These are phyloP conservation scores for Andricus curvator DNA, from an alignment of 2,888 invertebrate genomes.

Conservation along the genomic window DNA sequence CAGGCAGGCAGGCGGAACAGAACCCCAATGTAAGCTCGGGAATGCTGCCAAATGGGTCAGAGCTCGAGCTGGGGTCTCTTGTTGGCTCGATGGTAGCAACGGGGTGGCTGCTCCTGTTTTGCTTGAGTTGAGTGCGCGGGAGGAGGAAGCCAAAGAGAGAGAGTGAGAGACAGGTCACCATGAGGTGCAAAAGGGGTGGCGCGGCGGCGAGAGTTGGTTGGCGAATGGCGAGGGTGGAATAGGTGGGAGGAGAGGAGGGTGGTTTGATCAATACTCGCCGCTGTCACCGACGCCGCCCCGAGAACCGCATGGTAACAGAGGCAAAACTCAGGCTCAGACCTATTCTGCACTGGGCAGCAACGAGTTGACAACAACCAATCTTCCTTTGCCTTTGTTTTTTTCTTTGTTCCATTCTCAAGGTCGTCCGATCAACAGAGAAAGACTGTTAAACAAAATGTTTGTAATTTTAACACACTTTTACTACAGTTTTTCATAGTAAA, in stretches of 20 bases:
- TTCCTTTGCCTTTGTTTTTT: constrained; percentile 1
- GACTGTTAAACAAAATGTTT: no score
- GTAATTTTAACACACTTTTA: no score
- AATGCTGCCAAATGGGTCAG: constrained; percentile 76
- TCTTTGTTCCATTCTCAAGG: neutral
- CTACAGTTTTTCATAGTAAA: no score
- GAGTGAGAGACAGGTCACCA: constrained; percentile 45
- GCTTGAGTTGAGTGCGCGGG: constrained; percentile 46
- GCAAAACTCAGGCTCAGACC: constrained; percentile 58
- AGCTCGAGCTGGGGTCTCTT: constrained; percentile 63
- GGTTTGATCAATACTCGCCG: constrained; percentile 72
- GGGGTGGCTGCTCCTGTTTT: constrained; percentile 54
- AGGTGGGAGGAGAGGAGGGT: constrained; percentile 50
- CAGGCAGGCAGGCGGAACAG: constrained; percentile 52
- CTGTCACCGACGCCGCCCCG: constrained; percentile 62
- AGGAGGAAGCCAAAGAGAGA: neutral
- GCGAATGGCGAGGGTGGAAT: constrained; percentile 48
- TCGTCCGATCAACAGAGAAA: neutral
- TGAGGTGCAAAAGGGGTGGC: constrained; percentile 43
- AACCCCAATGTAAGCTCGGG: constrained; percentile 67
- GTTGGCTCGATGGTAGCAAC: constrained; percentile 44
- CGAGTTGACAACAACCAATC: constrained; percentile 25
- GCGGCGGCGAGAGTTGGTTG: constrained; percentile 52
- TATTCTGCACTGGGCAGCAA: constrained; percentile 46
- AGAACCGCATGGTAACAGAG: constrained; percentile 67